phyloP scores from a whole-genome alignment of 2,888 invertebrate genomes.

The Anarsia innoxiella region DNA sequence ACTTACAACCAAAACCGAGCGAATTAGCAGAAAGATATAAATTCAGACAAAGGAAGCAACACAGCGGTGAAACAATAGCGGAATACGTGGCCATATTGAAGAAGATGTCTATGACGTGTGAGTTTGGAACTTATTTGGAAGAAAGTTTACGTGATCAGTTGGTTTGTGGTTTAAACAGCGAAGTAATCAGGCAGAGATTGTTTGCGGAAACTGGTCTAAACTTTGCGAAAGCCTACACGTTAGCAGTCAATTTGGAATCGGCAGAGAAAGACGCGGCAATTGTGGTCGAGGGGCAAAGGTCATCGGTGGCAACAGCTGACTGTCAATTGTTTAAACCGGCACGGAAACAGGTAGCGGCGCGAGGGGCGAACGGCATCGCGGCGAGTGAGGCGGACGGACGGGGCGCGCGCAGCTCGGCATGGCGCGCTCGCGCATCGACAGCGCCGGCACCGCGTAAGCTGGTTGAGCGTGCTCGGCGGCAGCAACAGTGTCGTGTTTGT shows the following conservation, averaged over 20 bases:
- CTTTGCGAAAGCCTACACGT: slow-evolving; percentile 10
- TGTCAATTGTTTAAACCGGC: slow-evolving; percentile 2
- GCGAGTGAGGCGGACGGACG: slow-evolving; percentile 1
- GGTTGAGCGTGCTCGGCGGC: neutral
- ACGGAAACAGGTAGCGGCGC: neutral
- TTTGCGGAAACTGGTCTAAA: slow-evolving; percentile 13
- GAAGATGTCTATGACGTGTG: slow-evolving; percentile 14
- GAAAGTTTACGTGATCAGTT: slow-evolving; percentile 14
- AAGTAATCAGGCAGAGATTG: slow-evolving; percentile 13
- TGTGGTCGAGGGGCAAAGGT: no score
- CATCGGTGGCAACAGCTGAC: no score
- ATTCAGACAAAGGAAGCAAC: slow-evolving; percentile 13
- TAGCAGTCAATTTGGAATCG: slow-evolving; percentile 16
- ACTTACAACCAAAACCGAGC: slow-evolving; percentile 11
- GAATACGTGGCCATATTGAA: slow-evolving; percentile 15
- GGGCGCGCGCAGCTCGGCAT: neutral
- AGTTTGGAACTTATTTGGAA: slow-evolving; percentile 12
- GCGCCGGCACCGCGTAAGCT: neutral
- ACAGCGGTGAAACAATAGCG: slow-evolving; percentile 6
- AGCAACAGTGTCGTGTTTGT: neutral
- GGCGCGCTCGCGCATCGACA: neutral
- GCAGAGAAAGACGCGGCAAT: slow-evolving; percentile 17
- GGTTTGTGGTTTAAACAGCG: slow-evolving; percentile 13
- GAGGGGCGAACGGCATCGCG: no score
- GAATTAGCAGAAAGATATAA: no score